A percentile compares a stretch with the other conserved stretches of the same genome.
Evolutionary conservation across 2,113 vertebrate species (phyloP).

Genomic region (Apodemus speciosus): DNA sequence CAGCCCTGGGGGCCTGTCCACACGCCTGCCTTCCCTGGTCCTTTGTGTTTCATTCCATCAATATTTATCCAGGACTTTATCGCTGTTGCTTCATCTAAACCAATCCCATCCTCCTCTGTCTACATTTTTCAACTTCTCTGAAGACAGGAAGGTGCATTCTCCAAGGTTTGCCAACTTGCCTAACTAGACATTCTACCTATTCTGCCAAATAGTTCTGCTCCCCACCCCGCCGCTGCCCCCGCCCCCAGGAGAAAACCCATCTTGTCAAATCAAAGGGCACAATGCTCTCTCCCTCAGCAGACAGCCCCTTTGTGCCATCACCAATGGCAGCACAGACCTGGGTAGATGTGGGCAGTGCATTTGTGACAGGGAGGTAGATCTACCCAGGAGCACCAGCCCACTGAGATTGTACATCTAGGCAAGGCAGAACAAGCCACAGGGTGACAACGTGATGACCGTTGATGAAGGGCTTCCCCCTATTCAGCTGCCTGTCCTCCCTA

Average conservation of each 20-base stretch:
- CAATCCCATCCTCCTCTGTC: not conserved
- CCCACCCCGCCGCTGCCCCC: too few species aligned
- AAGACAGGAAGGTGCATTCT: not conserved
- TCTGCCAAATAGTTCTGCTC: constrained; percentile 47
- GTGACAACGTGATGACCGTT: too few species aligned
- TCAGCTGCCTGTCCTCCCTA: too few species aligned
- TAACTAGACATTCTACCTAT: constrained; percentile 28
- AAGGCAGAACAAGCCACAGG: not conserved
- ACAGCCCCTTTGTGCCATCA: not conserved
- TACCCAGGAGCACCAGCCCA: not conserved
- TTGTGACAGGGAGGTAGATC: not conserved
- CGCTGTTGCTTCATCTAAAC: not conserved
- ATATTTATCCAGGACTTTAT: not conserved
- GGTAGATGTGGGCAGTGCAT: not conserved
- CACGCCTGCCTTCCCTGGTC: not conserved
- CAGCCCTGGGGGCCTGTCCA: not conserved
- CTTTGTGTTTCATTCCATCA: not conserved
- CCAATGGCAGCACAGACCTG: not conserved
- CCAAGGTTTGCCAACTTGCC: not conserved
- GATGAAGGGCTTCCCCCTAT: too few species aligned
- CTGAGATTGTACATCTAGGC: not conserved
- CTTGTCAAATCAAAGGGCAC: constrained; percentile 50
- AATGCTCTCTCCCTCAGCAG: not conserved
- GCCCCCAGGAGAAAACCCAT: constrained; percentile 1
- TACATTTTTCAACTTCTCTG: constrained; percentile 25